A percentile compares a stretch with the other conserved stretches of the same genome.
phyloP scores from a whole-genome alignment of 2,113 vertebrate species.

The Phyllostomus discolor region DNA sequence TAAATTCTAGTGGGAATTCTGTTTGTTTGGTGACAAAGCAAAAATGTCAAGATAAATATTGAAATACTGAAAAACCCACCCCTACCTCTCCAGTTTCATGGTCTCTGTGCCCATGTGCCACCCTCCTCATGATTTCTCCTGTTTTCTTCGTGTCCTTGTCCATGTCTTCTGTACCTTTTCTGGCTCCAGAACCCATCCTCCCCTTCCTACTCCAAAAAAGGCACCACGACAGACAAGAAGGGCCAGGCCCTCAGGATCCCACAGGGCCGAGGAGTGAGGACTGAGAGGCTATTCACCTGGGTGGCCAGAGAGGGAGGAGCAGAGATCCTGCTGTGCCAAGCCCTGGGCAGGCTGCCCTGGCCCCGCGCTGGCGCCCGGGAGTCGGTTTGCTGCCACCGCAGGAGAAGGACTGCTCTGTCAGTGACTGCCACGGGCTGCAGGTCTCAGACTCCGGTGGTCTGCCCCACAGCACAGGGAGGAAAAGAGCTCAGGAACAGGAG shows the following conservation, averaged over 20 bases:
- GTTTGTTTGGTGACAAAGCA: not conserved
- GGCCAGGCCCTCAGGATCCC: not conserved
- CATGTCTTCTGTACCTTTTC: not conserved
- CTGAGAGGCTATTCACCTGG: not conserved
- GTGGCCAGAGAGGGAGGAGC: not conserved
- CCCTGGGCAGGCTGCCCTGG: not conserved
- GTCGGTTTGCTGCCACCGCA: not conserved
- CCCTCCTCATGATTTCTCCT: not conserved
- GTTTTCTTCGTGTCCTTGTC: not conserved
- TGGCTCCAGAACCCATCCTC: not conserved
- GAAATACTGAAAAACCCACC: not conserved
- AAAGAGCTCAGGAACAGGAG: not conserved
- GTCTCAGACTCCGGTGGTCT: not conserved
- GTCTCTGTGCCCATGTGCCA: fast-evolving
- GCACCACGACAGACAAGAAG: not conserved
- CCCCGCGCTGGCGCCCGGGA: not conserved
- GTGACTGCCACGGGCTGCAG: not conserved
- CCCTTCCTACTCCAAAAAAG: not conserved
- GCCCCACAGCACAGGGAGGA: not conserved
- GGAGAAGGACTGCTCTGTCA: not conserved
- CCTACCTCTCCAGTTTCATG: fast-evolving
- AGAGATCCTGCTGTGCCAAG: not conserved
- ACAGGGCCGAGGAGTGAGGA: too few relatives aligned
- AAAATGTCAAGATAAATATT: not conserved
- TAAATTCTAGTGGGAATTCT: not conserved